Base-by-base conservation (phyloP, 2,797 vertebrate genomes). In the Chromis chromis region DNA sequence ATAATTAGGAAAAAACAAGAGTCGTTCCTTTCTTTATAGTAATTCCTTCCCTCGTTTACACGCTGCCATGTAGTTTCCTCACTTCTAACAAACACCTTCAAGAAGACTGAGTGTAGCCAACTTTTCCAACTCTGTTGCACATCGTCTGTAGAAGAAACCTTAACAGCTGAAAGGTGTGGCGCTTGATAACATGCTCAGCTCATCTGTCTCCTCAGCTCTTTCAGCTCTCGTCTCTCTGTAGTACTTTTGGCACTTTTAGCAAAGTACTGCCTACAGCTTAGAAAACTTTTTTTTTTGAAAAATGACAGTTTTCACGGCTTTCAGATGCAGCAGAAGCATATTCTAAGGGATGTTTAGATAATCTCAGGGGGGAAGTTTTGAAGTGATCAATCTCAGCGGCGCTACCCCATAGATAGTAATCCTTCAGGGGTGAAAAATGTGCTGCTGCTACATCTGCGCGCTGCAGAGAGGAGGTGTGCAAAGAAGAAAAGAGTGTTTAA, bases 341-440 rank as follows among this genome's bases (percentile, higher is more conserved):
- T 83, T 75, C 59, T 10, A 39, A 76, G 62, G 71, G 28, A 76
- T 69, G 69, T 83, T 77, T 80, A 62, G 40, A 86, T 62, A 28
- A 74, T 82, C 79, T 82, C 57, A 44, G 48, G 40, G 36, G 55
- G 36, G 55, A 49, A 17, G 60, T 55, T 79, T 83, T 70, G 65
- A 52, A 78, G 83, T 81, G 78, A 89, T 92, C 78, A 81, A 82
- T 92, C 79, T 84, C 67, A 82, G 74, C 28, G 10, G 40, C 57
- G 57, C 67, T 62, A 66, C 73, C 64, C 39, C 52, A 70, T 46
- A 68, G 77, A 84, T 50, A 66, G 65, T 22, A 69, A 73, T 80
- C 75, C 72, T 70, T 75, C 74, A 40, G 70, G 57, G 73, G 55
- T 85, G 74, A 89, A 85, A 82, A 75, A 71, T 61, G 40, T 61